These are phyloP conservation scores for Machaerirhynchus nigripectus DNA, from an alignment of 2,113 vertebrate species.

Conservation along the genomic window DNA sequence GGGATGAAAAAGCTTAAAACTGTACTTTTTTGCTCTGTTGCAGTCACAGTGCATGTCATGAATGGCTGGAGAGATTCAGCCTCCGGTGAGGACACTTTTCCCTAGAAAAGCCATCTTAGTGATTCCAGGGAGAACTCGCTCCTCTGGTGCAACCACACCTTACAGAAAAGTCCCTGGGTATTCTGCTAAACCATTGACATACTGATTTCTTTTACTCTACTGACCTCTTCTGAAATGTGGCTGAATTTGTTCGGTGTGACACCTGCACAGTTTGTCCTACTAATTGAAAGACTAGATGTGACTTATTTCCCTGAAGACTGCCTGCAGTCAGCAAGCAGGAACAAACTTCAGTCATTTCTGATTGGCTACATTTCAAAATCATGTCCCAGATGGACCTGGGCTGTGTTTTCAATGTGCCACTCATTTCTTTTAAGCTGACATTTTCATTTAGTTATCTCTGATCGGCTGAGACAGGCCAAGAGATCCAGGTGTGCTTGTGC, in stretches of 20 bases:
- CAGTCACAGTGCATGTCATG: background rate
- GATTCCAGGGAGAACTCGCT: background rate
- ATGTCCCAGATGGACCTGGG: background rate
- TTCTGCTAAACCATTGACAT: background rate
- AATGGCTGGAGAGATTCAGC: background rate
- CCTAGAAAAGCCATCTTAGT: background rate
- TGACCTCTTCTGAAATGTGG: conserved; percentile 52
- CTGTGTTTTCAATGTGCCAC: background rate
- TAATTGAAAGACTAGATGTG: conserved; percentile 43
- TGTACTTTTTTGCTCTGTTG: background rate
- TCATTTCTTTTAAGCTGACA: conserved; percentile 32
- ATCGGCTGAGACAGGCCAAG: conserved; percentile 36
- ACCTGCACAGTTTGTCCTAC: background rate
- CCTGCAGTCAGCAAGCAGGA: background rate
- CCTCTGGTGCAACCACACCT: background rate
- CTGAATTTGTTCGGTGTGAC: background rate
- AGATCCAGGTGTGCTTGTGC: conserved; percentile 1
- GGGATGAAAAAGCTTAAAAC: background rate
- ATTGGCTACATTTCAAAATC: conserved; percentile 31
- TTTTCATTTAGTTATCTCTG: conserved; percentile 30
- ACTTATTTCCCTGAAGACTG: conserved; percentile 15
- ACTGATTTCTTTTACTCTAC: conserved; percentile 30
- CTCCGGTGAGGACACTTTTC: background rate
- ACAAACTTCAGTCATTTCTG: conserved; percentile 6
- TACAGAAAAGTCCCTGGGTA: background rate